Evolutionary conservation across 2,888 invertebrate genomes (phyloP).

Genomic region (Phlogophora meticulosa): DNA sequence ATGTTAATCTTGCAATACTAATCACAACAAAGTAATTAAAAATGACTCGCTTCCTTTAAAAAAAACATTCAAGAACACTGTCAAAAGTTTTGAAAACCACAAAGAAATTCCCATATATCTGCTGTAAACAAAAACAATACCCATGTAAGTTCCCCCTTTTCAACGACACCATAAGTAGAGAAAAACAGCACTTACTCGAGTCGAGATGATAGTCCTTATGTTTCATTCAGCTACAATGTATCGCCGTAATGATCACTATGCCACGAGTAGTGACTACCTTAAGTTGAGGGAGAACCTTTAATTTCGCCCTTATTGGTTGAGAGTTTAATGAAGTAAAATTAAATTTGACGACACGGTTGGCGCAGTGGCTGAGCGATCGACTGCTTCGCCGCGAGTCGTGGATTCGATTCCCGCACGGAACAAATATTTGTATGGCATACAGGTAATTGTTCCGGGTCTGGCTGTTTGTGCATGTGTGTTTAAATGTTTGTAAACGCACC

Average conservation of each 20-base stretch:
- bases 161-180: constrained; percentile 34
- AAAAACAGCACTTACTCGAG: constrained; percentile 37
- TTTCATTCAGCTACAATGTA: constrained; percentile 52
- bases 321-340: not conserved
- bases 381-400: too few relatives aligned
- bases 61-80: too few relatives aligned
- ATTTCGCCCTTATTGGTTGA: constrained; percentile 9
- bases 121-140: constrained; percentile 27
- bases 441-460: too few relatives aligned
- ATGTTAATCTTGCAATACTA: not conserved
- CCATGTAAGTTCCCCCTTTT: constrained; percentile 18
- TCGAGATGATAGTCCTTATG: constrained; percentile 44
- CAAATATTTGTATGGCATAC: too few relatives aligned
- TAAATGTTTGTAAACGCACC: too few relatives aligned
- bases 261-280: constrained; percentile 35
- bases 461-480: too few relatives aligned
- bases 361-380: too few relatives aligned
- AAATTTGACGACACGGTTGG: too few relatives aligned
- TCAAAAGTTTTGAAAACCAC: too few relatives aligned
- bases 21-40: not conserved
- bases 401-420: too few relatives aligned
- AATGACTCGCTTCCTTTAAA: not conserved
- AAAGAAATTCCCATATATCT: not conserved
- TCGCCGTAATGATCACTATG: constrained; percentile 47
- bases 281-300: not conserved